Percentiles rank a stretch among this genome's conserved stretches.
phyloP scores from a whole-genome alignment of 53 echinoderm and acorn worm genomes.

The Echinarachnius parma region DNA sequence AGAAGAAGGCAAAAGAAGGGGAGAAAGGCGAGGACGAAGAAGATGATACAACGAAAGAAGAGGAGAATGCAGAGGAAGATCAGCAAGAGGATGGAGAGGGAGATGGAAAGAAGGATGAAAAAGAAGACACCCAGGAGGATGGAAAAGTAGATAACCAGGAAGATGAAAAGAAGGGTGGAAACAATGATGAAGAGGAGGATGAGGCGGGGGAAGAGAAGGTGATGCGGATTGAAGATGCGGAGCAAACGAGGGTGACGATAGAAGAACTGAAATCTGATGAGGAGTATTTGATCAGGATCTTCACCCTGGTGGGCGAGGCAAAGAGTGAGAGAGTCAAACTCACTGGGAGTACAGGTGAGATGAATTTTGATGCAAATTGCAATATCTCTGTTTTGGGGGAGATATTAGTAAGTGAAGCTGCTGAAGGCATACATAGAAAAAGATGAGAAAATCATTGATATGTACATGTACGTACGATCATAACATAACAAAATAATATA shows the following conservation, averaged over 20 bases:
- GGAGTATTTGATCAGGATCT: conserved; percentile 76
- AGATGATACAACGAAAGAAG: neutral
- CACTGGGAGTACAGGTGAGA: conserved; percentile 74
- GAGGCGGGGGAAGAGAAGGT: conserved; percentile 13
- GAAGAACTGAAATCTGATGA: conserved; percentile 64
- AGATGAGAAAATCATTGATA: too few relatives aligned
- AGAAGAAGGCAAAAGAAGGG: neutral
- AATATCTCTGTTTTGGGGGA: too few relatives aligned
- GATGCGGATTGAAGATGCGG: conserved; percentile 62
- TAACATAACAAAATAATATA: too few relatives aligned
- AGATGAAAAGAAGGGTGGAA: neutral
- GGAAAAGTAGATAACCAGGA: neutral
- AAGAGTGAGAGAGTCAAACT: conserved; percentile 63
- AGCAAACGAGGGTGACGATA: conserved; percentile 41
- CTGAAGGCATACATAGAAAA: too few relatives aligned
- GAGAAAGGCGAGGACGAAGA: too few relatives aligned
- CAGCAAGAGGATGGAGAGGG: neutral
- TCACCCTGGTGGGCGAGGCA: conserved; percentile 51
- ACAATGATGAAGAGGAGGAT: conserved; percentile 1
- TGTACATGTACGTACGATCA: too few relatives aligned
- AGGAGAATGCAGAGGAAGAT: conserved; percentile 13
- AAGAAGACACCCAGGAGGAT: neutral
- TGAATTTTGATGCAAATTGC: neutral
- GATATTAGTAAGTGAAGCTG: too few relatives aligned
- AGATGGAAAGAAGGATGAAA: conserved; percentile 3